These are phyloP conservation scores for Rhabdomys pumilio DNA, from an alignment of 2,797 vertebrate genomes.

Conservation along the genomic window DNA sequence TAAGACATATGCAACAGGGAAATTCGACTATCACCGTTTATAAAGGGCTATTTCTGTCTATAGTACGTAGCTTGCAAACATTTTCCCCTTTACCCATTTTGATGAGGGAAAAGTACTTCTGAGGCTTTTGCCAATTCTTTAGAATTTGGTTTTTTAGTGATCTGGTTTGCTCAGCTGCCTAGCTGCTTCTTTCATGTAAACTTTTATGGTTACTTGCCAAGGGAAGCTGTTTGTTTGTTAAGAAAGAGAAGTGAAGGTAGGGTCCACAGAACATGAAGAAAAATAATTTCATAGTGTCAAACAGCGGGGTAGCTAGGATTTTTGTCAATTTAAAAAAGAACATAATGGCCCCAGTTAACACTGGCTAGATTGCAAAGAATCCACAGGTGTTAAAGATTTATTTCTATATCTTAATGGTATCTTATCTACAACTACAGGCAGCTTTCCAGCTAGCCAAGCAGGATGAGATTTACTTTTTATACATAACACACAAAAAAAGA, in stretches of 20 bases:
- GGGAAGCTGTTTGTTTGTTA: constrained; percentile 43
- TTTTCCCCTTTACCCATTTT: constrained; percentile 58
- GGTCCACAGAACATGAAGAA: constrained; percentile 35
- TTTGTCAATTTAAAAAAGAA: constrained; percentile 49
- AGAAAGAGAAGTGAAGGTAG: constrained; percentile 41
- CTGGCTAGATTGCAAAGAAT: constrained; percentile 67
- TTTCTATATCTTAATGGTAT: constrained; percentile 56
- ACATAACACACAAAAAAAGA: constrained; percentile 56
- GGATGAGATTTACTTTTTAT: constrained; percentile 70
- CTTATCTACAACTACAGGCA: constrained; percentile 74
- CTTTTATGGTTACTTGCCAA: neutral
- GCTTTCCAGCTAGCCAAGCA: constrained; percentile 63
- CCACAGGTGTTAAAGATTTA: constrained; percentile 11
- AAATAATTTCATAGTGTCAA: constrained; percentile 50
- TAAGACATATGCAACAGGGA: constrained; percentile 76
- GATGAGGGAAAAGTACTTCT: neutral
- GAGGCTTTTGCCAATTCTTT: constrained; percentile 52
- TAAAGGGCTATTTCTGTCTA: constrained; percentile 76
- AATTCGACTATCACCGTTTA: constrained; percentile 72
- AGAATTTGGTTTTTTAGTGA: constrained; percentile 25
- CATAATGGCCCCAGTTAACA: constrained; percentile 45
- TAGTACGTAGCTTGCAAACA: constrained; percentile 60
- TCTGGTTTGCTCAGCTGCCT: constrained; percentile 31
- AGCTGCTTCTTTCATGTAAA: neutral
- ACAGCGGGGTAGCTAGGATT: constrained; percentile 39